phyloP scores from a whole-genome alignment of 2,797 vertebrate genomes.

The Darevskia nairensis region DNA sequence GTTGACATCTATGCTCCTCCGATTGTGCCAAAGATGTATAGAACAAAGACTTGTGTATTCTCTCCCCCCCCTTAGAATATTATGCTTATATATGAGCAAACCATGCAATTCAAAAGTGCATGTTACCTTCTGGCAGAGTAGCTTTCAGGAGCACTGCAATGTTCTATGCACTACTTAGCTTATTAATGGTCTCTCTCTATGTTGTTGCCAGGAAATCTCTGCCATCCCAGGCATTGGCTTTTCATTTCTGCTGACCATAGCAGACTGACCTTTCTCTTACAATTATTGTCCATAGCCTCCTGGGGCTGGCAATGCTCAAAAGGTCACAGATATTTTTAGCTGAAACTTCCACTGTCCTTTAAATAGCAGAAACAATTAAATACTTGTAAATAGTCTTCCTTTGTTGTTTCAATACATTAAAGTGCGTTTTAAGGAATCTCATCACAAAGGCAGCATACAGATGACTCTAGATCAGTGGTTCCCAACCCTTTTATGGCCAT shows the following conservation, averaged over 20 bases:
- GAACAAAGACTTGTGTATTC: background rate
- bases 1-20: background rate
- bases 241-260: slow-evolving; percentile 57
- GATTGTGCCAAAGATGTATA: background rate
- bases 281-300: background rate
- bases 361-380: slow-evolving; percentile 39
- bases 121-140: background rate
- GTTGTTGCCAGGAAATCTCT: slow-evolving; percentile 24
- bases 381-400: slow-evolving; percentile 10
- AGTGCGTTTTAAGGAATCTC: slow-evolving; percentile 29
- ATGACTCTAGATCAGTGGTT: background rate
- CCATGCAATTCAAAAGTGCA: background rate
- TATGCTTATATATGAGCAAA: background rate
- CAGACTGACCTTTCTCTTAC: slow-evolving; percentile 50
- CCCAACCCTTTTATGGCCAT: too few relatives aligned
- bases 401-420: slow-evolving; percentile 17
- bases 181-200: background rate
- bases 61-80: background rate
- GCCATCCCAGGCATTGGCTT: background rate
- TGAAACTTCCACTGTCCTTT: slow-evolving; percentile 45
- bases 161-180: background rate
- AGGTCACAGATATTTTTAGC: background rate
- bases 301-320: background rate
- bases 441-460: background rate
- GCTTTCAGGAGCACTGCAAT: background rate